Percentiles rank a stretch among this genome's conserved stretches.
Evolutionary conservation across 1,140 invertebrate genomes (phyloP).

Genomic region (Ooceraea biroi): DNA sequence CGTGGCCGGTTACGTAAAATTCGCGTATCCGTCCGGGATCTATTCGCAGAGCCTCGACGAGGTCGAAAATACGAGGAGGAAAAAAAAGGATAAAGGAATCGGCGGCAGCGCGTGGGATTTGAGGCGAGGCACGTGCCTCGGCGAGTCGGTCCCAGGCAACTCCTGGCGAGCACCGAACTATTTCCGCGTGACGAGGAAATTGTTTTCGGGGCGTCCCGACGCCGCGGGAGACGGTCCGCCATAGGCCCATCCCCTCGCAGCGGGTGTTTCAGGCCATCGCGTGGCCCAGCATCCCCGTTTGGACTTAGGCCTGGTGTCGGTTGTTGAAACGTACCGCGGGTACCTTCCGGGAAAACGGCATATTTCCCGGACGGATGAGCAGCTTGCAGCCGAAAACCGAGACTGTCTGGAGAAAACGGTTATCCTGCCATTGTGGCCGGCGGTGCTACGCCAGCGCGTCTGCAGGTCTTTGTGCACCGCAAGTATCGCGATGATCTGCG

Average conservation of each 20-base stretch:
- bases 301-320: background rate
- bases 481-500: slow-evolving; percentile 17
- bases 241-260: slow-evolving; percentile 61
- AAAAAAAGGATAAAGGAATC: slow-evolving; percentile 22
- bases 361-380: slow-evolving; percentile 10
- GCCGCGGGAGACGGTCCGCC: slow-evolving; percentile 75
- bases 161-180: slow-evolving; percentile 76
- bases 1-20: slow-evolving; percentile 49
- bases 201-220: slow-evolving; percentile 73
- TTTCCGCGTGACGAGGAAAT: slow-evolving; percentile 82
- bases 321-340: background rate
- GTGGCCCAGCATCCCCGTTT: slow-evolving; percentile 45
- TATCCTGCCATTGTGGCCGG: slow-evolving; percentile 10
- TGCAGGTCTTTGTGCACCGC: background rate
- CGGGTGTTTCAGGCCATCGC: slow-evolving; percentile 65
- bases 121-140: slow-evolving; percentile 74
- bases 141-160: slow-evolving; percentile 58
- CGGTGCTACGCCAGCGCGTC: background rate
- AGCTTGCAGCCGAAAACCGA: background rate
- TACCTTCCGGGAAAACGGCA: slow-evolving; percentile 15
- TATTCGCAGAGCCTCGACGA: slow-evolving; percentile 12
- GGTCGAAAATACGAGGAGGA: slow-evolving; percentile 15
- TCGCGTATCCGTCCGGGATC: slow-evolving; percentile 4
- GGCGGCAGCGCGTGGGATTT: slow-evolving; percentile 41
- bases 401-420: background rate